Conservation (phyloP, 2,113 vertebrate genomes). For the Scalopus aquaticus region DNA sequence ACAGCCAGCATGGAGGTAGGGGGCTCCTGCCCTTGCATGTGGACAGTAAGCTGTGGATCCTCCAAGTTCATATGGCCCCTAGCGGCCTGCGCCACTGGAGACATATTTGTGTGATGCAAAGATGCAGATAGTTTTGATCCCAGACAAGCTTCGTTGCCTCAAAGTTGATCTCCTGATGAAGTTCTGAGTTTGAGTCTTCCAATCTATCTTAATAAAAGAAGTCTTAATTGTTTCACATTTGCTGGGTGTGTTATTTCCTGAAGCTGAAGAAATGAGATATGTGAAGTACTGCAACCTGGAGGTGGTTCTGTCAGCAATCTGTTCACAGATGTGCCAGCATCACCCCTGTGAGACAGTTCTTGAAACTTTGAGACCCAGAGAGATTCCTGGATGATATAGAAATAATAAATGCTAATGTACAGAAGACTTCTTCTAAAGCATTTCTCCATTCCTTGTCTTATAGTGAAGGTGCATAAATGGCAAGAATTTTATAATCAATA, state of each 20-base stretch:
- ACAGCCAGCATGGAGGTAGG: neutral
- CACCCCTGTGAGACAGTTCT: neutral
- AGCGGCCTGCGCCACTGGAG: neutral
- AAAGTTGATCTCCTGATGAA: neutral
- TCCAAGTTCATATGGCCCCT: rapidly evolving
- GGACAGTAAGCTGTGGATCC: neutral
- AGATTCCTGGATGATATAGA: neutral
- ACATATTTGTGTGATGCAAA: neutral
- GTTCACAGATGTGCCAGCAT: neutral
- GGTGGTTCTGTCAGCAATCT: neutral
- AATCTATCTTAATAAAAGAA: neutral
- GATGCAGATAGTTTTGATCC: neutral
- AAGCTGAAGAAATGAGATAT: neutral
- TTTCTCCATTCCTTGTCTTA: neutral
- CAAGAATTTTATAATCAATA: neutral
- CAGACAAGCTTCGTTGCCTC: neutral
- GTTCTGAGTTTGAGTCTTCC: neutral
- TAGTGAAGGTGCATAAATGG: neutral
- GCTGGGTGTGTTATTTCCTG: neutral
- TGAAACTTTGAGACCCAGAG: neutral
- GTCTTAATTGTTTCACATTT: neutral
- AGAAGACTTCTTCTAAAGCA: neutral
- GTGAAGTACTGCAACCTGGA: neutral
- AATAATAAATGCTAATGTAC: neutral
- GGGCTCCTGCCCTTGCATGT: rapidly evolving